phyloP scores from a whole-genome alignment of 2,888 invertebrate genomes.

The Chloroclysta siterata region DNA sequence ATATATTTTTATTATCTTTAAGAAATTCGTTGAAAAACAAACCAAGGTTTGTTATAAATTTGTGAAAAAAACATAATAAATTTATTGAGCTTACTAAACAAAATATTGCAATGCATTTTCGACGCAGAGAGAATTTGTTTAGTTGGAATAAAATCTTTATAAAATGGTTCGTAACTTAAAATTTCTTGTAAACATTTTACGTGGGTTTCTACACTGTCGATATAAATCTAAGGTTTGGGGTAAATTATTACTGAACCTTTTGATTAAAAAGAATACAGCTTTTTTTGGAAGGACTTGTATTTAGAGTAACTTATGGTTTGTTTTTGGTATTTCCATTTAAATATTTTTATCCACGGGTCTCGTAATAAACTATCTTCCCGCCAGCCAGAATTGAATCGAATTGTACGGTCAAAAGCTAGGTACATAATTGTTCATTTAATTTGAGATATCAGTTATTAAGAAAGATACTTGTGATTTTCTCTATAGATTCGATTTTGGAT shows the following conservation, averaged over 20 bases:
- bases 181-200: slow-evolving; percentile 19
- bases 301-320: neutral
- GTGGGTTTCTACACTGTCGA: slow-evolving; percentile 19
- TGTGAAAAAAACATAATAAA: neutral
- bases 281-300: slow-evolving; percentile 5
- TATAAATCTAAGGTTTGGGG: slow-evolving; percentile 22
- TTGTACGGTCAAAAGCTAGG: too few relatives aligned
- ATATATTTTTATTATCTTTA: too few relatives aligned
- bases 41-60: neutral
- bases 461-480: too few relatives aligned
- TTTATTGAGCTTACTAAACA: too few relatives aligned
- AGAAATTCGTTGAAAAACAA: neutral
- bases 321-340: neutral
- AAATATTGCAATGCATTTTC: neutral
- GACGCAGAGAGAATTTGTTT: neutral
- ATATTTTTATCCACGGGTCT: neutral
- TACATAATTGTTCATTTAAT: too few relatives aligned
- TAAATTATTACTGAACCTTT: slow-evolving; percentile 14
- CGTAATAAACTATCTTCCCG: too few relatives aligned
- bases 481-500: too few relatives aligned
- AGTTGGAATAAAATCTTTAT: neutral
- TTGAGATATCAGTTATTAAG: too few relatives aligned
- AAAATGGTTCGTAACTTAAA: slow-evolving; percentile 1
- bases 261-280: slow-evolving; percentile 1
- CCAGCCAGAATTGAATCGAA: too few relatives aligned